Evolutionary conservation across 2,888 invertebrate genomes (phyloP), one percentile per base, ranked within the genome.

Genomic region (Deilephila porcellus): DNA sequence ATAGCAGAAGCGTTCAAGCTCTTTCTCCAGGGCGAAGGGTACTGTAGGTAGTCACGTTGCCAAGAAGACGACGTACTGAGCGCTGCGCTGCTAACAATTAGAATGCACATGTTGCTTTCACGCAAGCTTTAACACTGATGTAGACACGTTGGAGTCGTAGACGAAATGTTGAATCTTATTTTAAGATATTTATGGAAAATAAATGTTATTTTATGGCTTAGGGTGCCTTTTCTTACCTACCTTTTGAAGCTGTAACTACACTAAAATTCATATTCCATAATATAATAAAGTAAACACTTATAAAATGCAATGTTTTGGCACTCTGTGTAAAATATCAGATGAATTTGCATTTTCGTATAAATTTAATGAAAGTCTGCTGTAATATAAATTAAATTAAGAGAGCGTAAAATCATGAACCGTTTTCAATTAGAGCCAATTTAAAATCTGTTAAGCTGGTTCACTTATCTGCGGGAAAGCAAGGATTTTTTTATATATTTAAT

Each of bases 21-120:
- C 84, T 99, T 99, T 95, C 96, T 99, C 81, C 99, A 99, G 95
- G 99, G 99, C 82, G 98, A 98, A 95, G 99, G 99, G 90, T 99
- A 98, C 96, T 98, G 98, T 98, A 97, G 93, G 89, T 93, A 94
- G 92, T 92, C 87, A 83, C 74, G 80, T 82, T 85, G 81, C 80
- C 76, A 76, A 76, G 73, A 64, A 52, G 79, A 79, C 79, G 78
- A 80, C 78, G 78, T 78, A 78, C 74, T 79, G 79, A 85, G 82
- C 85, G 91, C 90, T 86, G 86, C 88, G 90, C 89, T 84, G 86
- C 89, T 85, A 89, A 83, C 81, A 83, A 84, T 88, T 91, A 92
- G 92, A 87, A 86, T 90, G 91, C 93, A 93, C 93, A 87, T 78
- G 91, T 90, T 90, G 93, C 93, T 93, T 90, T 90, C 93, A 92